A percentile compares a stretch with the other conserved stretches of the same genome.
These are phyloP conservation scores for Netelia virgata DNA, from an alignment of 2,888 invertebrate species.

Conservation along the genomic window DNA sequence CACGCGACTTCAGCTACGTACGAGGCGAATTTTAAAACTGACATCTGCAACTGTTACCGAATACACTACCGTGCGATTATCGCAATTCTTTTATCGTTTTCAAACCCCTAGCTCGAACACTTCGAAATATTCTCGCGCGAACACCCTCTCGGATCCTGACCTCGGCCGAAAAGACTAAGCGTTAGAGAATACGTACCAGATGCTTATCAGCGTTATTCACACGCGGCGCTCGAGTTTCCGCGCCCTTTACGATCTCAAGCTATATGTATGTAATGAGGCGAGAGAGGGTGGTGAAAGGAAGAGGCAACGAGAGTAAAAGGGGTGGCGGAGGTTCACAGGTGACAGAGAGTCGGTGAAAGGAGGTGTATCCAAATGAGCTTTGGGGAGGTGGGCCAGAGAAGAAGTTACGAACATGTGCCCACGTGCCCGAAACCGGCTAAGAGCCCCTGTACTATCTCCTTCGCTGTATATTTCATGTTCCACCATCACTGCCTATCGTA, in stretches of 20 bases:
- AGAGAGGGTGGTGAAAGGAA: conserved; percentile 10
- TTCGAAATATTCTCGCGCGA: neutral
- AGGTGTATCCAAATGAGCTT: conserved; percentile 71
- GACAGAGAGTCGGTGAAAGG: conserved; percentile 12
- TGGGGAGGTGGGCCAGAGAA: conserved; percentile 70
- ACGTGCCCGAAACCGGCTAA: conserved; percentile 56
- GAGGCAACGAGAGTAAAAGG: conserved; percentile 26
- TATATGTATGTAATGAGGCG: conserved; percentile 74
- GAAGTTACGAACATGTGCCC: conserved; percentile 71
- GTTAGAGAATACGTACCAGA: conserved; percentile 66
- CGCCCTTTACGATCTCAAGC: conserved; percentile 62
- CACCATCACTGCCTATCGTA: conserved; percentile 45
- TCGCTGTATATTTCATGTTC: conserved; percentile 50
- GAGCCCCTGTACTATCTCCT: conserved; percentile 65
- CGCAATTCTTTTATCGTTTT: conserved; percentile 18
- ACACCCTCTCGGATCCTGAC: neutral
- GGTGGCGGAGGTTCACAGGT: conserved; percentile 47
- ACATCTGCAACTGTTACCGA: too few relatives aligned
- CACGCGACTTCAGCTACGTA: too few relatives aligned
- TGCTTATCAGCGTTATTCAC: conserved; percentile 77
- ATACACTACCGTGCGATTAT: neutral
- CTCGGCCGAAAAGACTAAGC: conserved; percentile 10
- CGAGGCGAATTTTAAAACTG: too few relatives aligned
- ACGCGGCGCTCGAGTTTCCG: conserved; percentile 65
- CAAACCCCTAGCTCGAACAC: neutral